These are phyloP conservation scores for Uloborus diversus DNA, from an alignment of 1,140 invertebrate species.

Conservation along the genomic window DNA sequence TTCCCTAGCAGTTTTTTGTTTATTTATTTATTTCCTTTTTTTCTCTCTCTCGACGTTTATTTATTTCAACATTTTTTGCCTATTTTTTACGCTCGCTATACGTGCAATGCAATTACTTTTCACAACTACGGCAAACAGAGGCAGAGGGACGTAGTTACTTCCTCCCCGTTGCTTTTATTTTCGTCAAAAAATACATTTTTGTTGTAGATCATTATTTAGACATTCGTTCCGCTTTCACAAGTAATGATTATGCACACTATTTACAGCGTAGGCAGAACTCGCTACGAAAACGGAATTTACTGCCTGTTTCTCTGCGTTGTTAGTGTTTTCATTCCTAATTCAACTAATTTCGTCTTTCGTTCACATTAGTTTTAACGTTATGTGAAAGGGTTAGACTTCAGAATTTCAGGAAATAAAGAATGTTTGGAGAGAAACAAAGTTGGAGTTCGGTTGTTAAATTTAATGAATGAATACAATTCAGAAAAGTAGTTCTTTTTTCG, in stretches of 20 bases:
- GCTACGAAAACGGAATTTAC: background rate
- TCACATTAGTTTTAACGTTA: no score
- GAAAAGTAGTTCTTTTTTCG: no score
- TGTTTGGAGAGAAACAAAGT: no score
- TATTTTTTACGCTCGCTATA: slow-evolving; percentile 5
- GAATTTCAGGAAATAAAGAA: no score
- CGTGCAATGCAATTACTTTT: slow-evolving; percentile 52
- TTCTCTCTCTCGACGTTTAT: no score
- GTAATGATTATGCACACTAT: slow-evolving; percentile 26
- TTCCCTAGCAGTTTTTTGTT: background rate
- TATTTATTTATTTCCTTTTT: slow-evolving; percentile 5
- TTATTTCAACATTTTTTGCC: no score
- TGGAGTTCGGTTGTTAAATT: no score
- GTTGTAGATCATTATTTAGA: slow-evolving; percentile 28
- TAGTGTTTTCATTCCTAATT: slow-evolving; percentile 41
- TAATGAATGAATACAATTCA: no score
- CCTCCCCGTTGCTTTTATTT: slow-evolving; percentile 34
- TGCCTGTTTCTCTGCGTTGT: slow-evolving; percentile 3
- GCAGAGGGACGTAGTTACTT: background rate
- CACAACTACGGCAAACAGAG: slow-evolving; percentile 29
- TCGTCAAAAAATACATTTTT: slow-evolving; percentile 34
- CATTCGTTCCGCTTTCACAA: slow-evolving; percentile 5
- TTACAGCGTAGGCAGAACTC: background rate
- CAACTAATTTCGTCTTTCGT: slow-evolving; percentile 42
- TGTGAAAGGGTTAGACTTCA: no score